A percentile compares a stretch with the other conserved stretches of the same genome.
Conservation (phyloP, 23 tunicate genomes). For the Trididemnum clinides region DNA sequence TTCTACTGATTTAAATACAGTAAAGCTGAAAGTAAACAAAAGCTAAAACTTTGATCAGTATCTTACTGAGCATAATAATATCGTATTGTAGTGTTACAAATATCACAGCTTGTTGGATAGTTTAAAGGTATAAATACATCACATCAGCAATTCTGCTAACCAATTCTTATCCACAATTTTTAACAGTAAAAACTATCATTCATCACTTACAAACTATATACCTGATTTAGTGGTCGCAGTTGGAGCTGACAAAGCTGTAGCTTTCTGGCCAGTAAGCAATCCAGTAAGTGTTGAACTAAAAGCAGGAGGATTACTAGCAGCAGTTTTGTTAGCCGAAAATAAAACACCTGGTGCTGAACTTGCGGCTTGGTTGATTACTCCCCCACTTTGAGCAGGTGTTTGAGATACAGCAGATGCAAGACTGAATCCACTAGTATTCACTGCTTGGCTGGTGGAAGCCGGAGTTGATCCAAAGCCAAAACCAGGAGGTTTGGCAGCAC, state of each 20-base stretch:
- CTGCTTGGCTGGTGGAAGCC: not conserved
- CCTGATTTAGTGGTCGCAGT: not conserved
- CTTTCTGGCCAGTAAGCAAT: not conserved
- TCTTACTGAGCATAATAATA: too few species aligned
- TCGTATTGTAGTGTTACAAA: too few species aligned
- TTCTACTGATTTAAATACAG: too few species aligned
- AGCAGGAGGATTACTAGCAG: slow-evolving; percentile 7
- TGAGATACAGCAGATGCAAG: slow-evolving; percentile 1
- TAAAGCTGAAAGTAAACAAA: too few species aligned
- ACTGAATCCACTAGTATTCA: not conserved
- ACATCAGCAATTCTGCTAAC: too few species aligned
- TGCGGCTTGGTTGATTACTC: not conserved
- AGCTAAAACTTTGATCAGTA: too few species aligned
- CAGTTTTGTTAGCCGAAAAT: not conserved
- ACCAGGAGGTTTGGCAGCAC: not conserved
- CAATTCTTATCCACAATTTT: too few species aligned
- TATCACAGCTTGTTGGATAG: too few species aligned
- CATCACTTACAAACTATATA: not conserved
- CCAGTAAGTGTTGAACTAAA: not conserved
- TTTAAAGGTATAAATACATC: too few species aligned
- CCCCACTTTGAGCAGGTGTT: slow-evolving; percentile 35
- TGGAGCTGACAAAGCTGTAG: not conserved
- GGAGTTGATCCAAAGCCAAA: not conserved
- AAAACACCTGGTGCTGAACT: not conserved
- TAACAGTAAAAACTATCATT: too few species aligned